Conservation (phyloP, 2,797 vertebrate species). For the Chelonia mydas region DNA sequence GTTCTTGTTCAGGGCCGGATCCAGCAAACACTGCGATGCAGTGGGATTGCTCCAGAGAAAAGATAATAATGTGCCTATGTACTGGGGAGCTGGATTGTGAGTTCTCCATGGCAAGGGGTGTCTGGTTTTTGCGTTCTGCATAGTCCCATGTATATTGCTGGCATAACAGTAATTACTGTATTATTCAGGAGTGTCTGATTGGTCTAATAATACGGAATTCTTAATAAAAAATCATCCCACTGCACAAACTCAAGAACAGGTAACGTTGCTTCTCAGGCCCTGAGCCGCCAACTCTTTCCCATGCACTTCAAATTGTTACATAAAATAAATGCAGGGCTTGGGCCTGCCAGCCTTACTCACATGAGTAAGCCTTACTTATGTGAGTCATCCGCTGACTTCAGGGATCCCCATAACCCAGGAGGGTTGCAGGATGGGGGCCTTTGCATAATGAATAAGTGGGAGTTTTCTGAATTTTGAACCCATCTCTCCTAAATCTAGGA, state of each 20-base stretch:
- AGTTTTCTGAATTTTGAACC: too few relatives aligned
- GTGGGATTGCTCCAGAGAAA: fast-evolving
- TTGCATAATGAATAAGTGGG: background rate
- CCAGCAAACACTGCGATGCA: background rate
- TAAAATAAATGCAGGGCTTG: background rate
- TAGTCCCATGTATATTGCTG: background rate
- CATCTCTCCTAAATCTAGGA: background rate
- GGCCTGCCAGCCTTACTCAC: background rate
- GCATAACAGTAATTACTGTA: background rate
- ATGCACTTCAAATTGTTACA: background rate
- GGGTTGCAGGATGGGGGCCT: too few relatives aligned
- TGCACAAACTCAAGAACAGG: background rate
- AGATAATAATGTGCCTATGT: background rate
- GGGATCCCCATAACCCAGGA: background rate
- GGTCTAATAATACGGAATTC: background rate
- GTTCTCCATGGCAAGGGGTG: background rate
- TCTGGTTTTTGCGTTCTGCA: background rate
- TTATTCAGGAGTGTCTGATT: background rate
- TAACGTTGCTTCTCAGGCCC: background rate
- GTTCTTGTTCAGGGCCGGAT: background rate
- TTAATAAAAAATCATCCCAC: background rate
- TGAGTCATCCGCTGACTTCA: background rate
- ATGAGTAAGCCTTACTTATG: background rate
- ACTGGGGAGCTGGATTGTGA: background rate
- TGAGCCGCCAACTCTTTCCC: background rate